Evolutionary conservation across 1,140 invertebrate genomes (phyloP), one percentile per base, ranked within the genome.

Genomic region (Leptinotarsa defecta): DNA sequence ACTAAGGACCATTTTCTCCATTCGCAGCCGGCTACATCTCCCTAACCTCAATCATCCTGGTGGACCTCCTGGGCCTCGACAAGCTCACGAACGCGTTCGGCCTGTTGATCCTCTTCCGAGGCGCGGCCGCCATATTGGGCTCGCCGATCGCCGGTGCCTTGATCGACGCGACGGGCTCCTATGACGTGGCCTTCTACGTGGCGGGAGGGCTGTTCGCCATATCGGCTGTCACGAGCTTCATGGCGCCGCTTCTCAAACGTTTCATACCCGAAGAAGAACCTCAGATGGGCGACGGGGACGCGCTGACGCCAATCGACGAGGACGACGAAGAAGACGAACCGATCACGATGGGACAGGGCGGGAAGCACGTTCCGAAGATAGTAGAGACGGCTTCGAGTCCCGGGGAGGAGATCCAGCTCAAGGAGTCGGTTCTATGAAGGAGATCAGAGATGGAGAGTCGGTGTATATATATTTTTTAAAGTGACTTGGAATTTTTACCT

Each of bases 1-100:
- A 43, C 8, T 43, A 43, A 43, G 8, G 34, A 43, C 34, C 0
- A 13, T 68, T 73, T 78, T 77, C 79, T 81, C 15, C 87, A 97
- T 96, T 97, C 78, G 97, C 87, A 97, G 96, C 97, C 78, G 97
- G 96, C 48, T 99, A 98, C 86, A 98, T 99, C 80, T 98, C 96
- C 1, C 87, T 99, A 61, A 99, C 97, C 49, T 99, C 98, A 20
- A 99, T 99, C 84, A 98, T 99, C 82, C 88, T 99, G 67, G 97
- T 98, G 78, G 97, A 99, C 83, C 87, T 99, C 19, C 89, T 99
- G 48, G 98, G 98, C 15, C 87, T 99, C 81, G 96, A 98, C 80
- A 96, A 96, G 86, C 87, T 99, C 76, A 98, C 97, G 57, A 99
- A 97, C 85, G 96, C 97, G 22, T 99, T 99, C 86, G 98, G 98